Evolutionary conservation across 2,113 vertebrate species (phyloP).

Genomic region (Zapornia atra): DNA sequence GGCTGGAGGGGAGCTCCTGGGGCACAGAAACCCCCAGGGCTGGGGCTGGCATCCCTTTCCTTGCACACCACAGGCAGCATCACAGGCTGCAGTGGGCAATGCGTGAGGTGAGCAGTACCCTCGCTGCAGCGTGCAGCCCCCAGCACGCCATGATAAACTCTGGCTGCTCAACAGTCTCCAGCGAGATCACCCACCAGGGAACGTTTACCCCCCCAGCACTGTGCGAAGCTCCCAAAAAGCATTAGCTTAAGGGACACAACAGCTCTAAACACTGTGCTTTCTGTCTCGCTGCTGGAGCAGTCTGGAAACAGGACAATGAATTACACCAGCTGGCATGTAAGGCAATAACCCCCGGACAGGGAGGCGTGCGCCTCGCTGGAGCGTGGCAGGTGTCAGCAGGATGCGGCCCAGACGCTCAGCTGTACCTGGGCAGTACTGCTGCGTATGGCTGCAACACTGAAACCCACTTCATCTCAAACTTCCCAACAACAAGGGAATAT

Average conservation of each 20-base stretch:
- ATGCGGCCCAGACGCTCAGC: fast-evolving
- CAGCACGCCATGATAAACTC: neutral
- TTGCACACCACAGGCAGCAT: neutral
- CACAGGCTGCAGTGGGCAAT: fast-evolving
- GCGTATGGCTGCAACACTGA: neutral
- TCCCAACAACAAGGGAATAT: neutral
- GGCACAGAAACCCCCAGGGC: neutral
- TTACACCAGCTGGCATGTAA: neutral
- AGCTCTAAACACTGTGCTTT: neutral
- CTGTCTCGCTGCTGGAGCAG: neutral
- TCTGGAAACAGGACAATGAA: neutral
- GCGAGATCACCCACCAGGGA: neutral
- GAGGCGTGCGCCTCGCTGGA: fast-evolving
- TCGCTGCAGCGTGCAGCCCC: neutral
- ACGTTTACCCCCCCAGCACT: neutral
- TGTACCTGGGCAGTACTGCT: neutral
- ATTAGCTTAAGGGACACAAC: too few relatives aligned
- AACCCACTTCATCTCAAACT: neutral
- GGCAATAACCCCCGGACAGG: neutral
- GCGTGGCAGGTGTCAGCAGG: neutral
- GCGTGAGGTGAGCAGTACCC: neutral
- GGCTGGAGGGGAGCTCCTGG: neutral
- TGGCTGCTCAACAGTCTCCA: neutral
- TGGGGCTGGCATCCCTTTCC: neutral
- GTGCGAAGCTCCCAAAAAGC: neutral